Base-by-base conservation (phyloP, 2,888 invertebrate species). In the Cabera pusaria region DNA sequence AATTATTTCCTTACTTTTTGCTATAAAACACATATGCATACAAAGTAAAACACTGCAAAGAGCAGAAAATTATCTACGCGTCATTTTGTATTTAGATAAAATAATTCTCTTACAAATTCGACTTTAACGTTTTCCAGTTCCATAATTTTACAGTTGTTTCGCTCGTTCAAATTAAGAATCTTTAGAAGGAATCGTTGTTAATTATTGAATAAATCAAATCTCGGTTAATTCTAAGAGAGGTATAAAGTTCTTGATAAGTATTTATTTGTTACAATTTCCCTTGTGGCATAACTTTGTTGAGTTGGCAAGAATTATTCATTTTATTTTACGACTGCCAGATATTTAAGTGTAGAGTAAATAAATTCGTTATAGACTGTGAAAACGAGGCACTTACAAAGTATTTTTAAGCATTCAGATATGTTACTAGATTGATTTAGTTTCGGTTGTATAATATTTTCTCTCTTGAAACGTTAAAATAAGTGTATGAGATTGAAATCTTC, bases 121-220 rank as follows among this genome's bases (percentile, higher is more conserved):
- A n/a, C n/a, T n/a, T n/a, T n/a, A n/a, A n/a, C n/a, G n/a, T 1
- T 14, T 6, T 5, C n/a, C 29, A 25, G 9, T 39, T 34, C 6
- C 10, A n/a, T n/a, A n/a, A n/a, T 29, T 6, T 26, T 28, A 27
- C 26, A 38, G 34, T 38, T 38, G 14, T 38, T 37, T 38, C 17
- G 10, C 21, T 29, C 38, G 19, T 31, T 31, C 8, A 22, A 38
- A 38, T 26, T 32, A 18, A 16, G 29, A 33, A 37, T 38, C 34
- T 29, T 25, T 12, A 5, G 28, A 27, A 34, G 27, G 19, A 39
- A 44, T 32, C 31, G 5, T 23, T 35, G 38, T 34, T 44, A 39
- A 44, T 44, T 39, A 39, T 34, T 31, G 26, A 39, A 37, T 43
- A 21, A 42, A 43, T 28, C 9, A 18, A 43, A 44, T 27, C 32